Base-by-base conservation (phyloP, 2,888 invertebrate genomes). In the Tetramorium bicarinatum region DNA sequence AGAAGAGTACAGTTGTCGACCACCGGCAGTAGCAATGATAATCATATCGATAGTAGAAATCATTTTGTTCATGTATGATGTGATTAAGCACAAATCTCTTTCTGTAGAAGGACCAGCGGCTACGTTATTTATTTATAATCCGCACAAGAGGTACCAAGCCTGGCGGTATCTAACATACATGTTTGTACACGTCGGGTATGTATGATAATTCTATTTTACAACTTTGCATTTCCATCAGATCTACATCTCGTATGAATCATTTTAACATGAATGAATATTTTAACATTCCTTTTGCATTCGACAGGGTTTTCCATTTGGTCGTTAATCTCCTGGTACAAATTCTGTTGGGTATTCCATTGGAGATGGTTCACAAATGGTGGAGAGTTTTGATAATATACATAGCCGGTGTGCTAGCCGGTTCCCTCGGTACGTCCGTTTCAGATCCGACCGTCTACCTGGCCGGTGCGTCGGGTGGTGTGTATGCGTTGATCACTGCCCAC, bases 311-410 rank as follows among this genome's bases (percentile, higher is more conserved):
- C 93, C 99, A 99, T 95, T 96, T 99, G 54, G 95, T 98, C 86
- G 98, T 98, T 92, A 99, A 99, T 95, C 95, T 99, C 38, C 95
- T 98, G 77, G 98, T 99, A 85, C 99, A 99, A 95, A 95, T 99
- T 84, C 96, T 99, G 94, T 96, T 99, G 82, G 99, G 99, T 0
- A 96, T 99, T 13, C 99, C 99, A 0, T 95, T 99, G 85, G 99
- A 99, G 95, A 97, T 99, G 97, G 99, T 99, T 0, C 99, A 99
- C 95, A 97, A 97, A 89, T 98, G 98, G 97, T 99, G 99, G 98
- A 96, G 99, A 71, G 97, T 99, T 8, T 95, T 97, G 0, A 95
- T 97, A 15, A 97, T 99, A 47, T 99, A 99, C 94, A 93, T 97
- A 56, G 97, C 98, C 0, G 98, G 98, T 0, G 98, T 98, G 0